Base-by-base conservation (phyloP, 2,113 vertebrate genomes). In the Pelecanoides urinatrix region DNA sequence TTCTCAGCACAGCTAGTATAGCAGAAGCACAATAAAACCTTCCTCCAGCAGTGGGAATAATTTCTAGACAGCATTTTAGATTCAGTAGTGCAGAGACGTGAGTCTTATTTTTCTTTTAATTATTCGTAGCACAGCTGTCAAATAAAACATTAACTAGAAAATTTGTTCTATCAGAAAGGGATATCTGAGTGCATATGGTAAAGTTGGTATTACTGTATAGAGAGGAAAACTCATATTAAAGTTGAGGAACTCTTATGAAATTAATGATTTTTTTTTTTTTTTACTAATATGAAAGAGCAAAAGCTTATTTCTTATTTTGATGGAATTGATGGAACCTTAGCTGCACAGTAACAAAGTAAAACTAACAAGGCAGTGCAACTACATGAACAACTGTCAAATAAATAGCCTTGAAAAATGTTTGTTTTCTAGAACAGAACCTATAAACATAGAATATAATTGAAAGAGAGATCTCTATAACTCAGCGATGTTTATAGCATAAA, bases 101-200 rank as follows among this genome's bases (percentile, higher is more conserved):
- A 88, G 68, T 92, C 96, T 96, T 94, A 90, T 67, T 98, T 98
- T 97, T 95, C 87, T 95, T 97, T 86, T 97, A 97, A 98, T 98
- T 98, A 97, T 98, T 98, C 36, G 90, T 94, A 96, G 94, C 95
- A 56, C 92, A 97, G 95, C 96, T 98, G 97, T 98, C 97, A 97
- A 97, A 98, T 98, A 98, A 98, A 98, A 97, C 93, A 96, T 97
- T 97, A 98, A 97, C 92, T 97, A 95, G 96, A 97, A 98, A 98
- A 97, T 95, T 89, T 97, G 85, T 97, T 98, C 92, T 97, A 96
- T 98, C 97, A 95, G 61, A 97, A 97, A 86, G 55, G 88, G 94
- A 68, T 96, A 96, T 97, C 95, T 96, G 88, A 94, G 88, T 96
- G 90, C 86, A 80, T 92, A 63, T 82, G 74, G 83, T 96, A 84